These are phyloP conservation scores for Chaetodon auriga DNA, from an alignment of 2,113 vertebrate genomes.

Conservation along the genomic window DNA sequence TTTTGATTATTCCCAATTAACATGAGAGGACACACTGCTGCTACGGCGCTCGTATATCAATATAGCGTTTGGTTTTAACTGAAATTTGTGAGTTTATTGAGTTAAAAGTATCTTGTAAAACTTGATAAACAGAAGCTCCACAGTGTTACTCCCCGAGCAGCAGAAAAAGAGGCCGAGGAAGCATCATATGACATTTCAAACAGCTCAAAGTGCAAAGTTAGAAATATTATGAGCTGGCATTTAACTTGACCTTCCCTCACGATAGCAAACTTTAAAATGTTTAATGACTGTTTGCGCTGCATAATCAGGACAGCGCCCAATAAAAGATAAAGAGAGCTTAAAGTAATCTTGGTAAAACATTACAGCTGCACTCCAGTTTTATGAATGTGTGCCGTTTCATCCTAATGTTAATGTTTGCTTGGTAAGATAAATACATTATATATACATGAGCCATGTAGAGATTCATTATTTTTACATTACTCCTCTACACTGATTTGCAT, in stretches of 20 bases:
- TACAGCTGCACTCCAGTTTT: background rate
- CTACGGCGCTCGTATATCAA: background rate
- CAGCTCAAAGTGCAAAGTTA: background rate
- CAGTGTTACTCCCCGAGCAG: background rate
- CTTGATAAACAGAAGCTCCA: background rate
- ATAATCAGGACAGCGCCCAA: background rate
- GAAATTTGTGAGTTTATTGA: background rate
- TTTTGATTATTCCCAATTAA: constrained; percentile 46
- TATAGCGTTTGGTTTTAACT: background rate
- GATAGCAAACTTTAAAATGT: background rate
- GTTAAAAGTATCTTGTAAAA: background rate
- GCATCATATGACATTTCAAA: background rate
- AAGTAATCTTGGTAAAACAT: background rate
- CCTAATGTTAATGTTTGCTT: background rate
- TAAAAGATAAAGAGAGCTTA: background rate
- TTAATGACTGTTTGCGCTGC: constrained; percentile 4
- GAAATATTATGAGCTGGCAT: constrained; percentile 8
- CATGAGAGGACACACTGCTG: background rate
- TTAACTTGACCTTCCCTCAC: constrained; percentile 5
- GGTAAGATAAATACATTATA: constrained; percentile 10
- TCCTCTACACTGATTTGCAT: background rate
- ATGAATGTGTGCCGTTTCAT: background rate
- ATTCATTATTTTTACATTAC: constrained; percentile 15
- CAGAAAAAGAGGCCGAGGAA: too few species aligned
- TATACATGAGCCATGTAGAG: background rate